Evolutionary conservation across 2,113 vertebrate genomes (phyloP).

Genomic region (Rissa tridactyla): DNA sequence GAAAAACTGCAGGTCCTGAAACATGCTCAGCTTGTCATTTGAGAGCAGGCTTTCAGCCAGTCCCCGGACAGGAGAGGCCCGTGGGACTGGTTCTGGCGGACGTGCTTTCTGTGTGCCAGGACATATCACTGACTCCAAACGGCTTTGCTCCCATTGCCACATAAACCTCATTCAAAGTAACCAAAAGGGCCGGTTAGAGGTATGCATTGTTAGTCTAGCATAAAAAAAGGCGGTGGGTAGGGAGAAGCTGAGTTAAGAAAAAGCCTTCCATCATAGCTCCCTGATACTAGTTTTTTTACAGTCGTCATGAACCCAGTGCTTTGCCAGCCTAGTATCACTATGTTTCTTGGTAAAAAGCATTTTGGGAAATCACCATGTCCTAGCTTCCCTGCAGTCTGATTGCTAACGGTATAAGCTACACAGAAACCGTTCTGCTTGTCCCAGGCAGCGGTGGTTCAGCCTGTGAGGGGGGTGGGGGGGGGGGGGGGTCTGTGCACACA

Average conservation of each 20-base stretch:
- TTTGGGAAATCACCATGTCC: not conserved
- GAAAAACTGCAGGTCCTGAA: not conserved
- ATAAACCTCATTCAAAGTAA: constrained; percentile 92
- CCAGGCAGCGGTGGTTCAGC: not conserved
- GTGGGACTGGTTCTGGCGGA: not conserved
- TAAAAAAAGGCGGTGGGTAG: not conserved
- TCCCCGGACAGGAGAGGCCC: not conserved
- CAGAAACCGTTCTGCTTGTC: not conserved
- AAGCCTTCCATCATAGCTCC: constrained; percentile 9
- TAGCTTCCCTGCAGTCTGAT: not conserved
- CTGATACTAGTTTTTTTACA: not conserved
- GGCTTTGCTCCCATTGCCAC: constrained; percentile 80
- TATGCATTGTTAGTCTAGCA: constrained; percentile 40
- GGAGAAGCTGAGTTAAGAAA: constrained; percentile 22
- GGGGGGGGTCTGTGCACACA: not conserved
- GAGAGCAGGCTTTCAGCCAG: not conserved
- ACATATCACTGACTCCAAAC: constrained; percentile 80
- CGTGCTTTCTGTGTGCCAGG: not conserved
- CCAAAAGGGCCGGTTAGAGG: constrained; percentile 75
- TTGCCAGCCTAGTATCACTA: not conserved
- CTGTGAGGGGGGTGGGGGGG: not conserved
- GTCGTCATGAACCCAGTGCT: not conserved
- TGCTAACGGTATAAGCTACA: not conserved
- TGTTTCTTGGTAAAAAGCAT: not conserved
- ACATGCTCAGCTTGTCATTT: rapidly evolving